Evolutionary conservation across 2,888 invertebrate species (phyloP).

Genomic region (Lepidonotus clava): DNA sequence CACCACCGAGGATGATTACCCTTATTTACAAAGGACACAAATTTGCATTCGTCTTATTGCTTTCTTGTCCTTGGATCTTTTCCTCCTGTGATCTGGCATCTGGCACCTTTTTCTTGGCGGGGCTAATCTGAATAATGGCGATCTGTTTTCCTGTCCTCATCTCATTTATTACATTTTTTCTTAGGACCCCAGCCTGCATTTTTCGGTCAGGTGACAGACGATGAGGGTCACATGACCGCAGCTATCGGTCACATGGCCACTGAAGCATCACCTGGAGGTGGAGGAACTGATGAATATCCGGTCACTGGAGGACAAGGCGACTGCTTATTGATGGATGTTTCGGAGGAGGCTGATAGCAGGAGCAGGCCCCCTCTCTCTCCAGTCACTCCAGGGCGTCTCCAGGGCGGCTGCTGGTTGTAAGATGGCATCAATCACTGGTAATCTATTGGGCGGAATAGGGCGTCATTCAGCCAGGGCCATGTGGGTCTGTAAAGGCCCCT

Average conservation of each 20-base stretch:
- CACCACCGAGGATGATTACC: too few species aligned
- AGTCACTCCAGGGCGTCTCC: too few species aligned
- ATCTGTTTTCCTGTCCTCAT: too few species aligned
- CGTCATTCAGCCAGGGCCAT: background rate
- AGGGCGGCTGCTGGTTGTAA: too few species aligned
- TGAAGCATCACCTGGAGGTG: slow-evolving; percentile 24
- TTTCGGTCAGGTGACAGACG: background rate
- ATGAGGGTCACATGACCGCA: background rate
- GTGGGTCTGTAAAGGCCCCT: slow-evolving; percentile 15
- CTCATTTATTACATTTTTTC: too few species aligned
- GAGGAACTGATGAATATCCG: slow-evolving; percentile 27
- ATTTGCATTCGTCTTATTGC: too few species aligned
- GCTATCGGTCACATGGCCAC: slow-evolving; percentile 1
- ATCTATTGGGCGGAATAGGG: background rate
- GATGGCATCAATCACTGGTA: background rate
- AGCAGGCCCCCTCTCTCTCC: too few species aligned
- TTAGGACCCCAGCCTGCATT: background rate
- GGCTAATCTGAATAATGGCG: too few species aligned
- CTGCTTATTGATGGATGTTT: slow-evolving; percentile 11
- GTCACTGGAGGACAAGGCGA: slow-evolving; percentile 12
- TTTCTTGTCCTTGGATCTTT: too few species aligned
- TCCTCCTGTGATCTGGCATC: too few species aligned
- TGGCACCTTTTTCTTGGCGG: too few species aligned
- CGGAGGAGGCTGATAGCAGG: background rate
- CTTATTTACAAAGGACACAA: too few species aligned